Base-by-base conservation (phyloP, 2,888 invertebrate genomes). In the Allygus modestus region DNA sequence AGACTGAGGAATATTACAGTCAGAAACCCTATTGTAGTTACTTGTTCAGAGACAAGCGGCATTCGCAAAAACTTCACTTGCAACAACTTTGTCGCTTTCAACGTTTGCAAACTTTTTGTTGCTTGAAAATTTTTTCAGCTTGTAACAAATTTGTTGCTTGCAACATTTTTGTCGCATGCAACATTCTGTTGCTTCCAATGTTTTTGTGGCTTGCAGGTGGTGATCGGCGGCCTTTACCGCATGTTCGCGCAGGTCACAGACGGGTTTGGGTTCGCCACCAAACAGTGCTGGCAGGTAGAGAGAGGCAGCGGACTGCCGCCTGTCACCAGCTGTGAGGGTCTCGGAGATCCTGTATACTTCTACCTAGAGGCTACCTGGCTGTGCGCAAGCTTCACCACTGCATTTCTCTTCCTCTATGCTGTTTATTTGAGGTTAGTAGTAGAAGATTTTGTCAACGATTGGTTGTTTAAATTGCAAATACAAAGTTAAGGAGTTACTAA, bases 271-370 rank as follows among this genome's bases (percentile, higher is more conserved):
- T 89, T 91, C 83, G 89, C 89, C 17, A 91, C 90, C 9, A 91
- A 92, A 77, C 89, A 91, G 82, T 93, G 93, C 85, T 91, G 92
- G 89, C 89, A 92, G 89, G 92, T 94, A 54, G 93, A 94, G 88
- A 91, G 96, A 85, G 95, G 95, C 1, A 91, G 92, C 9, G 93
- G 91, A 11, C 90, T 94, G 37, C 88, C 92, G 0, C 93, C 94
- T 0, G 93, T 96, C 0, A 91, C 93, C 86, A 96, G 95, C 88
- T 97, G 97, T 89, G 94, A 94, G 88, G 97, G 96, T n/a, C 89
- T 95, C 0, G 95, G 95, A 0, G 95, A 96, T 87, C 96, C 96
- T 0, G 93, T 95, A 84, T 94, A 95, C 89, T 97, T 97, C 91
- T 98, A 97, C 89, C 91, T 97, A 82, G 94, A 95, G 88, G 92